phyloP scores from a whole-genome alignment of 1,140 invertebrate genomes.

The Anthonomus grandis region DNA sequence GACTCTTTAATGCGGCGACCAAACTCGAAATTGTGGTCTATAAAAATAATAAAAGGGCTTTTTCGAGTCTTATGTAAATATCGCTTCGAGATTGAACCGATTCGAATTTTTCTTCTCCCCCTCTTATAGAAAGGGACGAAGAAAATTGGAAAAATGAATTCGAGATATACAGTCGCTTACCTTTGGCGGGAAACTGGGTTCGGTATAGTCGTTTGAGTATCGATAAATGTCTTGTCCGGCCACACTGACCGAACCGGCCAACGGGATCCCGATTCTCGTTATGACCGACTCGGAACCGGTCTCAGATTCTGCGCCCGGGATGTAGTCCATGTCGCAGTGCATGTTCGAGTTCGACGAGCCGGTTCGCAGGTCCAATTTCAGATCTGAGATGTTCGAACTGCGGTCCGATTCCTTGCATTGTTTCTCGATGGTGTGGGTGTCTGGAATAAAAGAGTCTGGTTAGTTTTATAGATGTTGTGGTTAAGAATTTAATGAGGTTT shows the following conservation, averaged over 20 bases:
- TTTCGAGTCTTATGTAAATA: conserved; percentile 17
- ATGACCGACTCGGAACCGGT: conserved; percentile 49
- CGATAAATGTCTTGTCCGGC: conserved; percentile 65
- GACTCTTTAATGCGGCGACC: background rate
- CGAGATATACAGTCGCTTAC: no score
- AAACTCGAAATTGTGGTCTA: conserved; percentile 18
- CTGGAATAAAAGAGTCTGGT: conserved; percentile 30
- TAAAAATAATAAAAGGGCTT: conserved; percentile 19
- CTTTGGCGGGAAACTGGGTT: conserved; percentile 75
- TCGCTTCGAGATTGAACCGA: no score
- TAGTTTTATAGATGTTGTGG: no score
- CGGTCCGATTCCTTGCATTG: conserved; percentile 81
- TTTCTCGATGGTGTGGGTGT: conserved; percentile 63
- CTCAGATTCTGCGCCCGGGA: conserved; percentile 50
- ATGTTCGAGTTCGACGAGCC: conserved; percentile 75
- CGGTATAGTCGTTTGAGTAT: conserved; percentile 85
- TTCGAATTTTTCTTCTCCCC: no score
- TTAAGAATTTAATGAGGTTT: no score
- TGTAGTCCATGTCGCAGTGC: conserved; percentile 58
- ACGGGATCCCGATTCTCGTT: conserved; percentile 57
- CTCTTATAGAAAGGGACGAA: no score
- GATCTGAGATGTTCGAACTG: conserved; percentile 85
- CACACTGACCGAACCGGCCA: conserved; percentile 74
- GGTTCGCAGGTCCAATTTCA: conserved; percentile 83
- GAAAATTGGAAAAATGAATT: no score